Percentiles rank a stretch among this genome's conserved stretches.
These are phyloP conservation scores for Pelodiscus sinensis DNA, from an alignment of 2,113 vertebrate genomes.

Conservation along the genomic window DNA sequence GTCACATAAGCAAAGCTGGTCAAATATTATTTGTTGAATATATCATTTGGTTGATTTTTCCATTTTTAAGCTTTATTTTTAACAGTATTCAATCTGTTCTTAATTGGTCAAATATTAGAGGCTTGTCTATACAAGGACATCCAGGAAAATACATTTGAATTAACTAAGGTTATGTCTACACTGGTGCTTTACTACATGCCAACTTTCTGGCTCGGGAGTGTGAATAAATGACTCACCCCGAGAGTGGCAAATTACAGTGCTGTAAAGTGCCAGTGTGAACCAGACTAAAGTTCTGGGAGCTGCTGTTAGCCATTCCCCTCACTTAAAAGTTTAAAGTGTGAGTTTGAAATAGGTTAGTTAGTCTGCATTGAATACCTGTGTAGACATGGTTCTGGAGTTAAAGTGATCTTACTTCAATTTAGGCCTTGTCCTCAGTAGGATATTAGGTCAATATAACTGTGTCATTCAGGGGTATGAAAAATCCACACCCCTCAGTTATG, in stretches of 20 bases:
- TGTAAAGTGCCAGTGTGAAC: too few species aligned
- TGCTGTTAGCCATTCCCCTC: too few species aligned
- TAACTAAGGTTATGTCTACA: neutral
- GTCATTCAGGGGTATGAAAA: neutral
- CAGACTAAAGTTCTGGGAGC: too few species aligned
- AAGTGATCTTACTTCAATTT: neutral
- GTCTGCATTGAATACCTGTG: neutral
- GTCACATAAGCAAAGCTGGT: neutral
- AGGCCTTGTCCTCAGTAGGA: neutral
- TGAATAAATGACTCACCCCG: too few species aligned
- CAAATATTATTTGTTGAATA: neutral
- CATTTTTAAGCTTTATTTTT: neutral
- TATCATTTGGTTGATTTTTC: neutral
- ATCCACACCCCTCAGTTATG: neutral
- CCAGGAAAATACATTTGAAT: neutral
- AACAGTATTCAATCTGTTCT: neutral
- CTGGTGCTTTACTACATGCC: too few species aligned
- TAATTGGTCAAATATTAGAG: neutral
- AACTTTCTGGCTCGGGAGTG: too few species aligned
- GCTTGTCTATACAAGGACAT: neutral
- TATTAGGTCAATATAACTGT: neutral
- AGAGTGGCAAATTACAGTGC: too few species aligned
- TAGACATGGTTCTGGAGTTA: neutral
- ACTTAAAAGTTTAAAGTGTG: neutral
- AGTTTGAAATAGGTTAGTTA: neutral